phyloP scores from a whole-genome alignment of 2,797 vertebrate genomes.

The Pangasius macronema region DNA sequence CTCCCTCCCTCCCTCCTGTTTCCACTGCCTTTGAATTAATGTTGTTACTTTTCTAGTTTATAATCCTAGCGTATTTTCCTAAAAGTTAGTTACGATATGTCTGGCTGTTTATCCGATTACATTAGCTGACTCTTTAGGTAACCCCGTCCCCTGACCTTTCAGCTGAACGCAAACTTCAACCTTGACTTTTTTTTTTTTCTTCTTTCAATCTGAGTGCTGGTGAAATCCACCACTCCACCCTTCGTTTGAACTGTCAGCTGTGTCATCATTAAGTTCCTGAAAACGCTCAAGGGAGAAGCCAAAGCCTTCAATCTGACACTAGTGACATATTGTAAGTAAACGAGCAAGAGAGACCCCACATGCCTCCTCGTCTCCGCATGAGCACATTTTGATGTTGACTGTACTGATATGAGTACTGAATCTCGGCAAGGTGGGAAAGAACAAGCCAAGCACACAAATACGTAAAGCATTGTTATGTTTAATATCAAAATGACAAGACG shows the following conservation, averaged over 20 bases:
- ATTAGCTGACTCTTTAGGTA: too few species aligned
- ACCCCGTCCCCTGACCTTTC: neutral
- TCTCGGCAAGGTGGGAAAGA: neutral
- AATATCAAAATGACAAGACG: constrained; percentile 26
- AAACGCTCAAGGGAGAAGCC: neutral
- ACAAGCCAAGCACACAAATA: constrained; percentile 7
- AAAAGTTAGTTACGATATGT: neutral
- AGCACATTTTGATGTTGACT: neutral
- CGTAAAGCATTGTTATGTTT: neutral
- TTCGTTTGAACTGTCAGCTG: neutral
- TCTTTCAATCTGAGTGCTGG: neutral
- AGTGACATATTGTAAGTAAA: neutral
- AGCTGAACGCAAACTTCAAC: neutral
- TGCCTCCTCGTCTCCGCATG: neutral
- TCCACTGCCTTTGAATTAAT: neutral
- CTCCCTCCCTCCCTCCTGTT: neutral
- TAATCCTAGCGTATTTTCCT: neutral
- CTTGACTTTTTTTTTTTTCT: neutral
- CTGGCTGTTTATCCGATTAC: neutral
- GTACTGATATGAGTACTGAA: neutral
- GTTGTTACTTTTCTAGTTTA: neutral
- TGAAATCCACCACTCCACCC: neutral
- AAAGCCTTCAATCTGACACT: neutral
- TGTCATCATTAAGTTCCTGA: neutral
- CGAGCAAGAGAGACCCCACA: neutral